Base-by-base conservation (phyloP, 2,113 vertebrate genomes). In the Ptilorrhoa leucosticta region DNA sequence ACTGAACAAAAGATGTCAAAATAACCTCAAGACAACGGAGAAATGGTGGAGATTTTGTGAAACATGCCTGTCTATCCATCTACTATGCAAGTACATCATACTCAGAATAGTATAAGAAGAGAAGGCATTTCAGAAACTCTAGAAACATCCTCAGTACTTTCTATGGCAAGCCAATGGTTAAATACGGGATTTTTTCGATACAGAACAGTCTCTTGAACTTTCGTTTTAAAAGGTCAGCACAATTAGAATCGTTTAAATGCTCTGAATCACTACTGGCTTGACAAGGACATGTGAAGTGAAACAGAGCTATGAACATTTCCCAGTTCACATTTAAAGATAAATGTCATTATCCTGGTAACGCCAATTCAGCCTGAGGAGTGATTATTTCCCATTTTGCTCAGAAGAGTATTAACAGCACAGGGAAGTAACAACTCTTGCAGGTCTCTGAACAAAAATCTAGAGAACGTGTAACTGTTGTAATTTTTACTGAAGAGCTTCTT, bases 181-280 rank as follows among this genome's bases (percentile, higher is more conserved):
- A 90, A 70, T 30, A 73, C 12, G 3, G 9, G 22, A 44, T 5
- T 1, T 71, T 75, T 75, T 78, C 68, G 11, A 71, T 57, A 68
- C 37, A 73, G 58, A 87, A 15, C 16, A 72, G 31, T 65, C 16
- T 44, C 28, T 80, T 72, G 54, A 91, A 92, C 39, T 73, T 80
- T 61, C 15, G 2, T 80, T 84, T 80, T 63, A 89, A 37, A 2
- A 10, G 37, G 28, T 69, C 26, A 71, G 50, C 19, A 80, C n/a
- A 91, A 94, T 83, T 75, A 93, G 26, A 82, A 73, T 50, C 27
- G 69, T 80, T 89, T 61, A 95, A 79, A 79, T 54, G 37, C 13
- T 87, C 50, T 85, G 63, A 70, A 69, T 83, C 39, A 40, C n/a
- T 85, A 61, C 19, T 56, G 61, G 53, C 45, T 85, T 95, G 82